phyloP scores from a whole-genome alignment of 2,797 vertebrate species.

The Phataginus tetradactyla region DNA sequence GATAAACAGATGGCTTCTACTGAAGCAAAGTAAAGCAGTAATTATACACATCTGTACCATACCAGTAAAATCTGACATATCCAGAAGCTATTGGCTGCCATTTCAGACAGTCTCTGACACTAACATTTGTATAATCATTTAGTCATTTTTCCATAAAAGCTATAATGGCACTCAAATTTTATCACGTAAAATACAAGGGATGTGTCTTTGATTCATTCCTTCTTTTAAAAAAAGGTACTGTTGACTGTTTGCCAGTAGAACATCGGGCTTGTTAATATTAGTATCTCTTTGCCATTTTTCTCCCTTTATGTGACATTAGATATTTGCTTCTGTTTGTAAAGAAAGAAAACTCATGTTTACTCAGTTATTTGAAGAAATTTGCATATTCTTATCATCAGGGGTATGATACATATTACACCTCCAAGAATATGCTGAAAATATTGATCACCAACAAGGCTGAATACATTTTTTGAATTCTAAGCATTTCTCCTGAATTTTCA shows the following conservation, averaged over 20 bases:
- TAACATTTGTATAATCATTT: slow-evolving; percentile 80
- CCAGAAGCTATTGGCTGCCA: slow-evolving; percentile 79
- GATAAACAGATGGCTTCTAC: slow-evolving; percentile 85
- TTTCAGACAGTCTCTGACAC: slow-evolving; percentile 79
- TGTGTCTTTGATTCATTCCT: not conserved
- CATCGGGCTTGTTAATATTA: not conserved
- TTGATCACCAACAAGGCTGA: slow-evolving; percentile 36
- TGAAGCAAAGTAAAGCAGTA: slow-evolving; percentile 82
- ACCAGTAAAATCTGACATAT: slow-evolving; percentile 80
- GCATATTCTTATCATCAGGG: slow-evolving; percentile 42
- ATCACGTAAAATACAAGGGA: not conserved
- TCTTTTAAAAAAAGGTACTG: not conserved
- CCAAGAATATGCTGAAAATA: slow-evolving; percentile 43
- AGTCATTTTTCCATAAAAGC: slow-evolving; percentile 80
- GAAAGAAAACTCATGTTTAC: slow-evolving; percentile 25
- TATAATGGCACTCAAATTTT: slow-evolving; percentile 24
- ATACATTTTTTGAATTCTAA: slow-evolving; percentile 56
- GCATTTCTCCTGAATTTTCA: slow-evolving; percentile 53
- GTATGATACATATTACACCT: slow-evolving; percentile 48
- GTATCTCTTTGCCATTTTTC: not conserved
- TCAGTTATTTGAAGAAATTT: slow-evolving; percentile 34
- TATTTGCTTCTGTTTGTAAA: slow-evolving; percentile 59
- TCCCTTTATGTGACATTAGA: slow-evolving; percentile 24
- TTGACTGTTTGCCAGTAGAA: not conserved
- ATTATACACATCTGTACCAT: slow-evolving; percentile 86